Base-by-base conservation (phyloP, 2,888 invertebrate genomes). In the Cheiracanthium punctorium region DNA sequence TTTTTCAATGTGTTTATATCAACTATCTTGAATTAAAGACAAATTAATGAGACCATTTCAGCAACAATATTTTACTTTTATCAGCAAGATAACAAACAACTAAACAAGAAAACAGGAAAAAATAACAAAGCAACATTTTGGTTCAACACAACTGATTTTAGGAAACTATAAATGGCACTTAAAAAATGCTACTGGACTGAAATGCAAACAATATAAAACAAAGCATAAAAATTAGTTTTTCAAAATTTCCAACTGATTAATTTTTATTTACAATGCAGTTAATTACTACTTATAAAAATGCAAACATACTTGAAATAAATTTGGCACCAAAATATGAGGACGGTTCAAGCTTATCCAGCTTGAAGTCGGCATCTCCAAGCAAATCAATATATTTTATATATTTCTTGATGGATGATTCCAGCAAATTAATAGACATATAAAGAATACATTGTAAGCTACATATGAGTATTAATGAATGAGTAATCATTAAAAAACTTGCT, bases 261-360 rank as follows among this genome's bases (percentile, higher is more conserved):
- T 58, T 24, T 48, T 58, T 20, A 58, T 58, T 2, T 58, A 58
- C 24, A 58, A 58, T 58, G 58, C 14, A 58, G 17, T 64, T 69
- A 37, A 43, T 64, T 65, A 64, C 28, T 72, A 73, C 24, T 30
- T 14, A 77, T 52, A 80, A 64, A n/a, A 64, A 29, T 30, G 67
- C 14, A 71, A 72, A 72, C 24, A 58, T 20, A 58, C 24, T 69
- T n/a, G 58, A 80, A 85, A 85, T 74, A 85, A 85, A 85, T 85
- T 85, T 85, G 84, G 84, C 84, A 85, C 84, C 84, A 85, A 85
- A 74, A 69, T 33, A 29, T 73, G 69, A 79, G 84, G 84, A 85
- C 84, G 84, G 84, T 85, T 85, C 70, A 67, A 79, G 79, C 58
- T 24, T 58, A 48, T 48, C 48, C 48, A 58, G 58, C 58, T 24